These are phyloP conservation scores for Aleiodes alternator DNA, from an alignment of 2,888 invertebrate species.

Conservation along the genomic window DNA sequence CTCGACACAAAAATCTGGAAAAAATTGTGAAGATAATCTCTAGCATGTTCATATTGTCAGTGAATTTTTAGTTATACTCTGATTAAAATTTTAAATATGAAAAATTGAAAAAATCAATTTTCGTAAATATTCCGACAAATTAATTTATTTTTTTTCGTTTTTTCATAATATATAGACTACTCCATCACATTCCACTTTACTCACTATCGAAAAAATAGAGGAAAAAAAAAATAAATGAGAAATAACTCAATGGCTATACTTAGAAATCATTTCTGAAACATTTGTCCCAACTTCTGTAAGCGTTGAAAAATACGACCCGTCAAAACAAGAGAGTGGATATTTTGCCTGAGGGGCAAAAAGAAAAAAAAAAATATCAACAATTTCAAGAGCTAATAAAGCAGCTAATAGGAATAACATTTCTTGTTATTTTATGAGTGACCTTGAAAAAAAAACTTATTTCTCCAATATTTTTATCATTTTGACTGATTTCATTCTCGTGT, in stretches of 20 bases:
- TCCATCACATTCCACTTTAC: too few relatives aligned
- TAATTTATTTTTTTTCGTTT: too few relatives aligned
- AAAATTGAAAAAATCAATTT: too few relatives aligned
- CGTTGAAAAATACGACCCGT: slow-evolving; percentile 56
- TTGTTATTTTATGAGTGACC: background rate
- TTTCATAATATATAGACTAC: too few relatives aligned
- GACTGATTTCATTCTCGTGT: slow-evolving; percentile 29
- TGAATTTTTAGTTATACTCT: too few relatives aligned
- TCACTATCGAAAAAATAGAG: background rate
- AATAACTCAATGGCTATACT: slow-evolving; percentile 62
- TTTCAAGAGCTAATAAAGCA: slow-evolving; percentile 59
- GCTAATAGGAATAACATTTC: slow-evolving; percentile 58
- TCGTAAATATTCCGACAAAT: too few relatives aligned
- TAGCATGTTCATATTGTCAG: too few relatives aligned
- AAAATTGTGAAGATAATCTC: too few relatives aligned
- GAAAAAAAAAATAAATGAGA: slow-evolving; percentile 22
- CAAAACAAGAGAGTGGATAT: slow-evolving; percentile 53
- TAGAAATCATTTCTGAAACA: slow-evolving; percentile 65
- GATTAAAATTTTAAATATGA: too few relatives aligned
- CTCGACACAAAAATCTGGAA: too few relatives aligned
- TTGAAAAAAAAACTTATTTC: background rate
- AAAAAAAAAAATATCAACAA: slow-evolving; percentile 53
- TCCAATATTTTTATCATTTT: background rate
- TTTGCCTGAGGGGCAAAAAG: slow-evolving; percentile 40
- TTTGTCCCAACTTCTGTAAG: slow-evolving; percentile 66